Evolutionary conservation across 2,888 invertebrate genomes (phyloP), one percentile per base, ranked within the genome.

Genomic region (Chalcosyrphus nemorum): DNA sequence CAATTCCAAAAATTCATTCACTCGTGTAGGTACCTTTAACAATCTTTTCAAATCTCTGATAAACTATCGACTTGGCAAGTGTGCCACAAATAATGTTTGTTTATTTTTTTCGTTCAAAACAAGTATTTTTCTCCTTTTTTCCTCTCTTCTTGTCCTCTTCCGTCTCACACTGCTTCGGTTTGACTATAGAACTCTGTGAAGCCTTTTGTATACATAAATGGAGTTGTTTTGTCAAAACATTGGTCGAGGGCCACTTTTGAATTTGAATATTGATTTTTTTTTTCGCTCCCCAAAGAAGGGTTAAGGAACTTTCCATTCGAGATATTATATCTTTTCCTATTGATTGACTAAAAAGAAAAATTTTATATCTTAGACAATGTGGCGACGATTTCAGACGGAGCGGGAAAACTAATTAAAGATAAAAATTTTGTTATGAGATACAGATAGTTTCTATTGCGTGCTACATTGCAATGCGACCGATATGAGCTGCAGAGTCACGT

Each of bases 211-310:
- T 13, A 61, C 52, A 56, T 54, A 63, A 47, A 65, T 65, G 65
- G 65, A 27, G 57, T 32, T 24, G 72, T 72, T 63, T 63, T 54
- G 52, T 29, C 56, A 75, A 47, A 66, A 50, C 56, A 66, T 21
- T 54, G 74, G n/a, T 63, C 19, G 56, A 56, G 74, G 13, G 50
- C 56, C 24, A 75, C 74, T 75, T 56, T 65, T 29, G 17, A 41
- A 72, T 74, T 65, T 74, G 65, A 74, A 52, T 75, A 66, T 65
- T 45, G 56, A 75, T 57, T 57, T 19, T 50, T 57, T n/a, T n/a
- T n/a, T n/a, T n/a, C n/a, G n/a, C n/a, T n/a, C n/a, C n/a, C n/a
- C 29, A 5, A 13, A 7, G n/a, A 74, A 24, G 66, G 74, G 68
- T 61, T 43, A 75, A 81, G 15, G 54, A 74, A 66, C 72, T 72